phyloP scores from a whole-genome alignment of 1,140 invertebrate species.

The Drosophila nannoptera region DNA sequence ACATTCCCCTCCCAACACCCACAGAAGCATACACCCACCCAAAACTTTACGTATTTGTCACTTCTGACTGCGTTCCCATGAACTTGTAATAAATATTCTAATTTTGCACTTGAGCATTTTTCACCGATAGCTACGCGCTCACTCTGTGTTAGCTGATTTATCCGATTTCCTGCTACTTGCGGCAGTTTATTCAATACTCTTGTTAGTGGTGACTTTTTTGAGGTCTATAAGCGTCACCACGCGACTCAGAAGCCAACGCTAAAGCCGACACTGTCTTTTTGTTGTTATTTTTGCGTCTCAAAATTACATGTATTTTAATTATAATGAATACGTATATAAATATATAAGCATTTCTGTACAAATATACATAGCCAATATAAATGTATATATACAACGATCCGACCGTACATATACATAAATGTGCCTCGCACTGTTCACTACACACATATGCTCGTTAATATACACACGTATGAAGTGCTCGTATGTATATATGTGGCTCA shows the following conservation, averaged over 20 bases:
- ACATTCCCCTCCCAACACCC: constrained; percentile 40
- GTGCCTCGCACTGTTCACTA: constrained; percentile 12
- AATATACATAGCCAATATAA: neutral
- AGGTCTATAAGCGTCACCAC: constrained; percentile 35
- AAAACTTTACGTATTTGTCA: constrained; percentile 36
- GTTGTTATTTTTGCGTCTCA: constrained; percentile 28
- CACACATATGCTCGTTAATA: constrained; percentile 11
- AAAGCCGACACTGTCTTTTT: constrained; percentile 30
- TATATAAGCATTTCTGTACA: constrained; percentile 9
- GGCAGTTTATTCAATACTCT: constrained; percentile 18
- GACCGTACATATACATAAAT: constrained; percentile 19
- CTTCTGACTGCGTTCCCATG: constrained; percentile 59
- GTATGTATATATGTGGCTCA: constrained; percentile 25
- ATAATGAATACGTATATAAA: constrained; percentile 63
- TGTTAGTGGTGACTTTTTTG: constrained; percentile 43
- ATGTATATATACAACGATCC: constrained; percentile 24
- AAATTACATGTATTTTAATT: constrained; percentile 63
- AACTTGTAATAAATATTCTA: constrained; percentile 73
- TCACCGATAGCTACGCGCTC: constrained; percentile 6
- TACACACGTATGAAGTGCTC: constrained; percentile 1
- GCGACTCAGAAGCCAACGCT: constrained; percentile 28
- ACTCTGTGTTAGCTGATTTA: constrained; percentile 37
- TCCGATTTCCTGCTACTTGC: constrained; percentile 16
- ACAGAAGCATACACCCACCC: constrained; percentile 9
- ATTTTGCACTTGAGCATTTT: constrained; percentile 64